Conservation (phyloP, 2,113 vertebrate species). For the Gulo gulo region DNA sequence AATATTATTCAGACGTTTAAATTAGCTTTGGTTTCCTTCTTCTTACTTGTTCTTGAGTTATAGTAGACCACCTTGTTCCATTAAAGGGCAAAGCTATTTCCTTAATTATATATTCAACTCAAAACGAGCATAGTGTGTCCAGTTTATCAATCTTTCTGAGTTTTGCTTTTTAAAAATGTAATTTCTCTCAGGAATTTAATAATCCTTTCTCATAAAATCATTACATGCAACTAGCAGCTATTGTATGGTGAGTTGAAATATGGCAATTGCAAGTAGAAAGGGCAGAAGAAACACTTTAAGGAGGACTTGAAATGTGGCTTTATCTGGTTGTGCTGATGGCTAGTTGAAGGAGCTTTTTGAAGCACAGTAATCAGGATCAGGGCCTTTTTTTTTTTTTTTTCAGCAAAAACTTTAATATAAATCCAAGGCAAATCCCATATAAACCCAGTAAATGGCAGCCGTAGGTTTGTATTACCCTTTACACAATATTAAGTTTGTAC, state of each 20-base stretch:
- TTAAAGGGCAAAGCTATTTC: slow-evolving; percentile 44
- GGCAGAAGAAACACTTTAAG: not conserved
- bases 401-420: not conserved
- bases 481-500: not conserved
- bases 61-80: not conserved
- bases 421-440: not conserved
- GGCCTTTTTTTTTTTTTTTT: slow-evolving; percentile 13
- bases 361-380: not conserved
- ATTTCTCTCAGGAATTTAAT: slow-evolving; percentile 36
- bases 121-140: not conserved
- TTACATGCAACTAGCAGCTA: slow-evolving; percentile 16
- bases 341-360: not conserved
- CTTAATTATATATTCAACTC: slow-evolving; percentile 37
- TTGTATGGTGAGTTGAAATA: slow-evolving; percentile 21
- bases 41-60: slow-evolving; percentile 41
- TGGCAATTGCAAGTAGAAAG: not conserved
- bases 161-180: slow-evolving; percentile 20
- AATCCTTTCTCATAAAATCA: slow-evolving; percentile 47
- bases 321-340: not conserved
- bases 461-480: not conserved
- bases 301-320: not conserved
- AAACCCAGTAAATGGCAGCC: not conserved
- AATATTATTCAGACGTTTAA: slow-evolving; percentile 50
- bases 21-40: slow-evolving; percentile 13
- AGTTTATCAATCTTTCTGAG: slow-evolving; percentile 36